Evolutionary conservation across 2,113 vertebrate species (phyloP).

Genomic region (Uria lomvia): DNA sequence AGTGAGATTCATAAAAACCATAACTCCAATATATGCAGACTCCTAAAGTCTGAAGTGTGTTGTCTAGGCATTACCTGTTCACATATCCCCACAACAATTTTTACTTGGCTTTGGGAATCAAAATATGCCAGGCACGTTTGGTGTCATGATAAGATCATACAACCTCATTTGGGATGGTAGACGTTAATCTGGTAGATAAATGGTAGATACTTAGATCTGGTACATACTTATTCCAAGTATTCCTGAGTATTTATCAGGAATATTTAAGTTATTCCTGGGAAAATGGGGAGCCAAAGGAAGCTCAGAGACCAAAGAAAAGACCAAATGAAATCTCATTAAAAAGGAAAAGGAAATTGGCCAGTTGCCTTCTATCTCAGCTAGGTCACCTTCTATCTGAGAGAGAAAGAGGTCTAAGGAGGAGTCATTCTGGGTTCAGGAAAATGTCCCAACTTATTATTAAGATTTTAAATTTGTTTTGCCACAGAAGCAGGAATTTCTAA

Average conservation of each 20-base stretch:
- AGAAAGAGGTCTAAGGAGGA: background rate
- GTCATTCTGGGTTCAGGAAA: background rate
- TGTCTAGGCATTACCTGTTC: background rate
- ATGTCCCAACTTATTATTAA: background rate
- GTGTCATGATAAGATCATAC: background rate
- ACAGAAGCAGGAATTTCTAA: background rate
- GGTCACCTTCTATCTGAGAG: background rate
- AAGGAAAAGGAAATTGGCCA: background rate
- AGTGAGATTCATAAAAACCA: background rate
- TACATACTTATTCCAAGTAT: background rate
- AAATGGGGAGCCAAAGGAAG: background rate
- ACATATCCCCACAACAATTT: background rate
- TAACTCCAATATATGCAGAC: background rate
- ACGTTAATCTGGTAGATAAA: background rate
- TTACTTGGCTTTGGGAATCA: background rate
- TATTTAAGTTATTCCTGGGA: background rate
- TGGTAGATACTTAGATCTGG: background rate
- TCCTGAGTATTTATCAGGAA: background rate
- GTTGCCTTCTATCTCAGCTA: background rate
- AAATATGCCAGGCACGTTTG: background rate
- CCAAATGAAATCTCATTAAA: background rate
- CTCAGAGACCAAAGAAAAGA: background rate
- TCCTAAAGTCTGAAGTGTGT: background rate
- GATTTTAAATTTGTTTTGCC: background rate
- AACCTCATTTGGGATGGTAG: background rate